These are phyloP conservation scores for Ylistrum balloti DNA, from an alignment of 1,140 invertebrate genomes.

Conservation along the genomic window DNA sequence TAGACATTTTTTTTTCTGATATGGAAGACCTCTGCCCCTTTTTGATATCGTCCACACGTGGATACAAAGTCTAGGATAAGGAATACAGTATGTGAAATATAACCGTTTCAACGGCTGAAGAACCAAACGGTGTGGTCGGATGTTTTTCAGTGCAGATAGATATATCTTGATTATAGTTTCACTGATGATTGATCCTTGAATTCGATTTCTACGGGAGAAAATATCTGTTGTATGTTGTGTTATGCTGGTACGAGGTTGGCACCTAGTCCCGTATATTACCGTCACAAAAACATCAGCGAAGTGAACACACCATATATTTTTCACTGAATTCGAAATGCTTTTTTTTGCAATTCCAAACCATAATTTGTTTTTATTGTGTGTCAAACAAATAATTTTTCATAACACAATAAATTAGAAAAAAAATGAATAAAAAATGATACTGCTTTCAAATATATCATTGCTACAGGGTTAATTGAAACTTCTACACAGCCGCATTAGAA, in stretches of 20 bases:
- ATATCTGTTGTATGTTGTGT: background rate
- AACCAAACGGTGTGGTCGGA: background rate
- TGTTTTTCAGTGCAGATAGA: background rate
- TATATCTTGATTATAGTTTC: background rate
- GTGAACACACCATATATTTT: background rate
- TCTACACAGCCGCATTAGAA: no score
- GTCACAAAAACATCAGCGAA: background rate
- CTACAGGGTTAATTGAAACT: no score
- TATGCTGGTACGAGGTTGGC: background rate
- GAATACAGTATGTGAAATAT: no score
- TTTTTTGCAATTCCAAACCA: background rate
- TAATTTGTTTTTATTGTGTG: background rate
- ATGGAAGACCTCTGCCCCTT: no score
- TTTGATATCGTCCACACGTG: no score
- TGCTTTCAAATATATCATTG: no score
- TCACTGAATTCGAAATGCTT: background rate
- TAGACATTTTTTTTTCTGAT: no score
- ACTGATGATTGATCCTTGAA: constrained; percentile 13
- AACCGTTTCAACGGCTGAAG: background rate
- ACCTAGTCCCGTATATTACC: background rate
- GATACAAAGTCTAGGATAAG: no score
- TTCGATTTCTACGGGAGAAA: background rate
- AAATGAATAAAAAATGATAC: background rate
- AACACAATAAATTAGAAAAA: background rate
- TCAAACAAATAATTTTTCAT: background rate